A percentile compares a stretch with the other conserved stretches of the same genome.
These are phyloP conservation scores for Apodemus speciosus DNA, from an alignment of 2,113 vertebrate genomes.

Conservation along the genomic window DNA sequence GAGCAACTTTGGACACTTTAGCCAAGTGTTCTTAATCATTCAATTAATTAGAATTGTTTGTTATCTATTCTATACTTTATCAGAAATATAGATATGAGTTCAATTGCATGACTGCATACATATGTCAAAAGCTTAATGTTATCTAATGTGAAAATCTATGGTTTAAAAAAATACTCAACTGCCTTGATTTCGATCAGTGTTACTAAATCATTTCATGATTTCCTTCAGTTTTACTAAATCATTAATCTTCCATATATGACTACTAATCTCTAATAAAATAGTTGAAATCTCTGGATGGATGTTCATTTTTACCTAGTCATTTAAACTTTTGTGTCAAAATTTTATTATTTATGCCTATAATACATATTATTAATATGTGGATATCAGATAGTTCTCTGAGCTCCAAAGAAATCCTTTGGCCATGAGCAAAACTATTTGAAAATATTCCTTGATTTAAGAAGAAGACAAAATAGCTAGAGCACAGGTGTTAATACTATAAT, in stretches of 20 bases:
- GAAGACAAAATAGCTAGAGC: background rate
- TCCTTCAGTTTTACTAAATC: background rate
- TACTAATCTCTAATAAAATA: background rate
- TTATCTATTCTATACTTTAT: background rate
- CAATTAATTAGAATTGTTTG: background rate
- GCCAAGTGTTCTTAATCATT: background rate
- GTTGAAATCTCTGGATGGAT: background rate
- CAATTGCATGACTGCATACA: background rate
- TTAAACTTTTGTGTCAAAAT: background rate
- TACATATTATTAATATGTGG: background rate
- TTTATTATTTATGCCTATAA: background rate
- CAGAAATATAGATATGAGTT: background rate
- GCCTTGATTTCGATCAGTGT: no score
- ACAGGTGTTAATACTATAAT: background rate
- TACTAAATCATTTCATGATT: no score
- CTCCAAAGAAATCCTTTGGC: background rate
- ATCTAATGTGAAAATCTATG: background rate
- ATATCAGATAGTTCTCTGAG: background rate
- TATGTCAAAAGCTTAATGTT: background rate
- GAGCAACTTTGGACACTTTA: fast-evolving
- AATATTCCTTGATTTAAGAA: background rate
- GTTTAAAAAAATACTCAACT: background rate
- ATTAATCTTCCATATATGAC: background rate
- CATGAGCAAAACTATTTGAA: background rate
- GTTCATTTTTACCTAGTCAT: background rate